Evolutionary conservation across 2,888 invertebrate species (phyloP), one percentile per base, ranked within the genome.

Genomic region (Pemphredon lugubris): DNA sequence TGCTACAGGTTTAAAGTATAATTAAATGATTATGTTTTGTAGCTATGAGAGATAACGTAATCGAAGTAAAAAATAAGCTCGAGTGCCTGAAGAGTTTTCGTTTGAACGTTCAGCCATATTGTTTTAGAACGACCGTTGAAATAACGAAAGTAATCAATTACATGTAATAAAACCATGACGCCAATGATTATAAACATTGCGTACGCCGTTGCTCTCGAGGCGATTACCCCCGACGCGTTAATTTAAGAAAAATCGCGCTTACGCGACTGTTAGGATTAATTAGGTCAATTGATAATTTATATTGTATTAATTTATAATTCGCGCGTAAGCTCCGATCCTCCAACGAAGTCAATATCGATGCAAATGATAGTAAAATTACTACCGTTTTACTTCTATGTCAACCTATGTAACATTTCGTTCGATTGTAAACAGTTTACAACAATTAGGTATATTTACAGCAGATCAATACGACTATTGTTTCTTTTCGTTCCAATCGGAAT

Each of bases 1-100:
- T 80, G 68, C 66, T 65, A 80, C 68, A 79, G 61, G 66, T 77
- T 75, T 75, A 80, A 80, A 80, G 75, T 77, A 67, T 77, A 80
- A 70, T 55, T 70, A 75, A 72, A 75, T 54, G 42, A 77, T 21
- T 58, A 63, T 44, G 40, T 74, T 60, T 65, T 65, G 45, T 69
- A 77, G 58, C 13, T 57, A 57, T 47, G 21, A 53, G 14, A 39
- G 16, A 57, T 50, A 53, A 65, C 23, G 44, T 47, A 26, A 59
- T 21, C 48, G 48, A 34, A 48, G 54, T 32, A 26, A 44, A 64
- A 34, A n/a, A n/a, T n/a, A n/a, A 45, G 16, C 50, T 51, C 26
- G 1, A 50, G 32, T 13, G 23, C 16, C 34, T 23, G 57, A 47
- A n/a, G 21, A 47, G 26, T 61, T 45, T 55, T 63, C 45, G 9